Evolutionary conservation across 2,888 invertebrate genomes (phyloP), one percentile per base, ranked within the genome.

Genomic region (Periphyllus acericola): DNA sequence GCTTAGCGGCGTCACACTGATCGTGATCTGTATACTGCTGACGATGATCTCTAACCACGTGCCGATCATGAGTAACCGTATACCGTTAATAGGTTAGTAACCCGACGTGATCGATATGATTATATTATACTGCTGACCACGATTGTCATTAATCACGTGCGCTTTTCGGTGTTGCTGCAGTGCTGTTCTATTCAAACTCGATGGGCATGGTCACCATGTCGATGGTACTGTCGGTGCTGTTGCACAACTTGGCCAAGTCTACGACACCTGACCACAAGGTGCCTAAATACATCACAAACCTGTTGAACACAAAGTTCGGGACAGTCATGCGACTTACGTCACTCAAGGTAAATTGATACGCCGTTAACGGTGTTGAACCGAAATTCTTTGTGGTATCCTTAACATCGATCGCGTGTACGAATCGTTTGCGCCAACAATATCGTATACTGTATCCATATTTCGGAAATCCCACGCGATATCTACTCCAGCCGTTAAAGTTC

Each of bases 21-120:
- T 95, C 0, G 92, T 95, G 79, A 93, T 94, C 72, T 92, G 93
- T n/a, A 91, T 94, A 32, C 94, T 94, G 90, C 92, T 95, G 88
- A 92, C 94, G 90, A 95, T 94, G 91, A 94, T 95, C 90, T 93
- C 94, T 0, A 93, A 93, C 89, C 93, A 93, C 90, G 91, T 94
- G 83, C 94, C 94, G 21, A 92, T 93, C 1, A 92, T 93, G 91
- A 93, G 93, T 34, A 92, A 92, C 46, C 93, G 93, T 89, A 92
- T 93, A 55, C 94, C 94, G 29, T 91, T 93, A 52, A 92, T 94
- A 89, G 93, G 94, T 94, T 91, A 91, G 91, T 90, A 19, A n/a
- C n/a, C n/a, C n/a, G n/a, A n/a, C n/a, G n/a, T n/a, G n/a, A n/a
- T n/a, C n/a, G n/a, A n/a, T n/a, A n/a, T n/a, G n/a, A n/a, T n/a